Conservation (phyloP, 2,797 vertebrate species). For the Hippopotamyrus pictus region DNA sequence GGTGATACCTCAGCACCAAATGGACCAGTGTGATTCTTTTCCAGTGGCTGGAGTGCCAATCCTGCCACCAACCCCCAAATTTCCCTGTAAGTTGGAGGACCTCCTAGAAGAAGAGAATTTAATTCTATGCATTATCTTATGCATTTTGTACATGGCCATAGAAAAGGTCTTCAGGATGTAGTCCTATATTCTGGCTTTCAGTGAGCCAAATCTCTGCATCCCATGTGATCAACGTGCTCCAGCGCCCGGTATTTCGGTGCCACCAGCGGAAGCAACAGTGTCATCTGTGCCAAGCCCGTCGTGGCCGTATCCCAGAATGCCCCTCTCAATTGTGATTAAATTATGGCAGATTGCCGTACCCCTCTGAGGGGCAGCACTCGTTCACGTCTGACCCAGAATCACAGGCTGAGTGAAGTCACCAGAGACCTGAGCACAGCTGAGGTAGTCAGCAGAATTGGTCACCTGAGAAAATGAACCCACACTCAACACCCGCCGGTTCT, state of each 20-base stretch:
- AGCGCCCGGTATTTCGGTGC: not conserved
- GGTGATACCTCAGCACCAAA: not conserved
- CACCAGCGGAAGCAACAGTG: not conserved
- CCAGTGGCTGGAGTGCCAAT: not conserved
- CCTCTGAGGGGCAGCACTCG: slow-evolving; percentile 20
- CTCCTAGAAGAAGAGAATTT: not conserved
- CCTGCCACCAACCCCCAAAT: not conserved
- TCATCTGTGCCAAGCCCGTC: not conserved
- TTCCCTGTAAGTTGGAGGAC: not conserved
- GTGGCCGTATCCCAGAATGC: slow-evolving; percentile 20
- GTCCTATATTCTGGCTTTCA: not conserved
- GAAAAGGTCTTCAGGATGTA: not conserved
- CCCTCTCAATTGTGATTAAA: slow-evolving; percentile 37
- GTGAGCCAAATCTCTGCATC: not conserved
- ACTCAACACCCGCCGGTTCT: not conserved
- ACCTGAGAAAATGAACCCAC: not conserved
- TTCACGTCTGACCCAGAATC: slow-evolving; percentile 38
- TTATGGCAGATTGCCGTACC: slow-evolving; percentile 22
- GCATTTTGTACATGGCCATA: not conserved
- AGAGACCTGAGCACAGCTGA: not conserved
- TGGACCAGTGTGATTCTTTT: not conserved
- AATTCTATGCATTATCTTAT: not conserved
- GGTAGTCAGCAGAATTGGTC: not conserved
- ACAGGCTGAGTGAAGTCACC: slow-evolving; percentile 29
- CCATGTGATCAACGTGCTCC: not conserved